Conservation (phyloP, 1,140 invertebrate species). For the Lordiphosa collinella region DNA sequence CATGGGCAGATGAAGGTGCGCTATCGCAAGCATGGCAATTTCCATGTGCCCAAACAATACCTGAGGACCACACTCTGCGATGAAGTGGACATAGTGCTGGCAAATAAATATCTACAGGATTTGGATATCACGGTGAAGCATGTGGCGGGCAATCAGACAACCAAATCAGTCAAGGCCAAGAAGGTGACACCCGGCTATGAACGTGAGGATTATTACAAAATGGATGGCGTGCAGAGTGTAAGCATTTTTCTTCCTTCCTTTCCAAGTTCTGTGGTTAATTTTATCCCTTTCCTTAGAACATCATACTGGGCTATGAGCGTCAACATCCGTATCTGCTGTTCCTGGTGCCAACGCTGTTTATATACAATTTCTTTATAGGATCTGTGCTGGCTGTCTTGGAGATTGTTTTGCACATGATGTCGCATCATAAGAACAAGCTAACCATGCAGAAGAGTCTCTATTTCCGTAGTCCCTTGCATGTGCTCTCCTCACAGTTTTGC, state of each 20-base stretch:
- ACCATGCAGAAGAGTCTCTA: conserved; percentile 80
- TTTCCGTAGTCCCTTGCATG: conserved; percentile 82
- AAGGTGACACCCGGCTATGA: conserved; percentile 54
- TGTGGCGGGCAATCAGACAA: conserved; percentile 17
- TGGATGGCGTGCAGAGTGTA: conserved; percentile 73
- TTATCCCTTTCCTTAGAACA: conserved; percentile 46
- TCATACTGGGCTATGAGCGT: conserved; percentile 72
- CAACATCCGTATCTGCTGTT: conserved; percentile 60
- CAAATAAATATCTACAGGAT: conserved; percentile 41
- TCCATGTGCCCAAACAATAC: conserved; percentile 62
- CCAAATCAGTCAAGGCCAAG: conserved; percentile 11
- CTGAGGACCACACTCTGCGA: conserved; percentile 55
- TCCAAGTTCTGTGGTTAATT: neutral
- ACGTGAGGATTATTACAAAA: conserved; percentile 63
- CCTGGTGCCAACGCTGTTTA: conserved; percentile 79
- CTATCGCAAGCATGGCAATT: conserved; percentile 64
- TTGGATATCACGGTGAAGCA: conserved; percentile 42
- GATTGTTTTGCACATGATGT: conserved; percentile 81
- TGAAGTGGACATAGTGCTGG: conserved; percentile 52
- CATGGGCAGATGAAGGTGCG: conserved; percentile 67
- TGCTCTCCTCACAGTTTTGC: conserved; percentile 82
- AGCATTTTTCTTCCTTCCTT: conserved; percentile 3
- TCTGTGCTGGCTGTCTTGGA: conserved; percentile 65
- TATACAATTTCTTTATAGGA: conserved; percentile 70
- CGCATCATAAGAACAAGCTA: conserved; percentile 81